Base-by-base conservation (phyloP, 2,113 vertebrate species). In the Heliornis fulica region DNA sequence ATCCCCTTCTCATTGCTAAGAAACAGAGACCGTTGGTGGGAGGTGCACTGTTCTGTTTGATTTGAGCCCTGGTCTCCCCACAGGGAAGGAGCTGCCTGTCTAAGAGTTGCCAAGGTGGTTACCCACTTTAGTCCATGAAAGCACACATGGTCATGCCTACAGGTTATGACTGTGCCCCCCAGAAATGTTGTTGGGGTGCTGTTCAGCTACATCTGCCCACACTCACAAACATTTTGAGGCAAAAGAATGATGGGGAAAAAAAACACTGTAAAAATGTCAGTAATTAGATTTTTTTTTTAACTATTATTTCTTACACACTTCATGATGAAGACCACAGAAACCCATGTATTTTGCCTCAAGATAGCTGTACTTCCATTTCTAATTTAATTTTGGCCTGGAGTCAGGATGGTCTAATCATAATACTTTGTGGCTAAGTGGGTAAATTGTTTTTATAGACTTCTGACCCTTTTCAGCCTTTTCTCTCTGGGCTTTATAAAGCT, bases 21-120 rank as follows among this genome's bases (percentile, higher is more conserved):
- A 45, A 74, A 50, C 3, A 63, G 43, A 9, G 16, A 15, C 8
- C n/a, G 16, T 28, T 2, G 1, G 0, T 32, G 14, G 1, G 6
- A 3, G 11, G 2, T 40, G 5, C 51, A 11, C 20, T 29, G 4
- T 72, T 77, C 13, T 43, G 28, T 21, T 3, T 19, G 28, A n/a
- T 51, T 25, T 36, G 12, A 78, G 8, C 10, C 7, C 16, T 0
- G 0, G 10, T 15, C 3, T 61, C 10, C 13, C 9, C 11, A 32
- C 7, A n/a, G 6, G 5, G 38, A 66, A 28, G 57, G 14, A 43
- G 2, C 18, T 48, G 40, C 4, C 7, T 50, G 22, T 45, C 19
- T 18, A 19, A 31, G 16, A 9, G 9, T 5, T 74, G 20, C 29
- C 86, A 32, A 38, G 21, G 29, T 66, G 21, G 3, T 7, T 46